Evolutionary conservation across 1,140 invertebrate genomes (phyloP), one percentile per base, ranked within the genome.

Genomic region (Delia radicum): DNA sequence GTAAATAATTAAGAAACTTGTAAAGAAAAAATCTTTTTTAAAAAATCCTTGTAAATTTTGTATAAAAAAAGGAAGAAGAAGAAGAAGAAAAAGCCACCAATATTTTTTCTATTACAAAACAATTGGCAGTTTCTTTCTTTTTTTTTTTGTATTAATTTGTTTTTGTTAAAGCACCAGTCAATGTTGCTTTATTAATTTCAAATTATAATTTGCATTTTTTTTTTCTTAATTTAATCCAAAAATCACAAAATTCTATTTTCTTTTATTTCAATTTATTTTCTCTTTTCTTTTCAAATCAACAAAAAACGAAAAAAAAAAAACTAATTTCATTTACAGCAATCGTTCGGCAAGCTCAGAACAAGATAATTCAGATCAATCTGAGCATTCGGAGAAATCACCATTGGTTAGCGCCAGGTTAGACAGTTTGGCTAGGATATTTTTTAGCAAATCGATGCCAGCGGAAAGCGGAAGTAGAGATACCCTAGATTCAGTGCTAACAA

Each of bases 371-470:
- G 87, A 88, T 76, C 83, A 82, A 73, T 87, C 85, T 77, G 87
- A 87, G 77, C 86, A 87, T 78, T 84, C 81, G 73, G 90, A 90
- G 81, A 88, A 89, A 74, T 88, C 89, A 37, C 89, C 89, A 13
- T 83, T 91, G 77, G 88, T 90, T 79, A 87, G 89, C 77, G 86
- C 89, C 86, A 90, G 90, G 80, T 89, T 89, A 75, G 90, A 91
- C 82, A 91, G 90, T 74, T 84, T 92, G 61, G 90, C 89, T 46
- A 91, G 89, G 81, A 80, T 91, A 78, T 87, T 92, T 79, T 91
- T 91, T 84, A 90, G 89, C 85, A 90, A 90, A 82, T 85, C 81
- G 81, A 84, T 86, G 82, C 81, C 85, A 83, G 80, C 85, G 85
- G 81, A 83, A 91, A 89, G 82, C 82, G 83, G 83, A 85, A 85